Evolutionary conservation across 2,888 invertebrate species (phyloP), one percentile per base, ranked within the genome.

Genomic region (Drepanosiphum platanoidis): DNA sequence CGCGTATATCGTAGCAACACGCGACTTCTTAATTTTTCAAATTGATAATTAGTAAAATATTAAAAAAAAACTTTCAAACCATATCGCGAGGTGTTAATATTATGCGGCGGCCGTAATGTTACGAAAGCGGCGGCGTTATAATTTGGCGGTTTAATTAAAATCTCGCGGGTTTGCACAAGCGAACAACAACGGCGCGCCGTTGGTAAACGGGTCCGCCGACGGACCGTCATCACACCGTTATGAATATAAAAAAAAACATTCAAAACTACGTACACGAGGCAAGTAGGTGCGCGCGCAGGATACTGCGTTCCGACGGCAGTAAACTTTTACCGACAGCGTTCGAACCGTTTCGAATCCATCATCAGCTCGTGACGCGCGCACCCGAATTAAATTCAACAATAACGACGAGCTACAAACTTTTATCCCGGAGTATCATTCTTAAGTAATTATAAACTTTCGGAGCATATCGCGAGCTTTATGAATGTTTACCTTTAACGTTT

Each of bases 401-500:
- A 46, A 68, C 32, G 32, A 36, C 3, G 0, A 34, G 52, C 8
- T 52, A n/a, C 15, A 22, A 15, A 79, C 13, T 42, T 66, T 79
- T 42, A 46, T 66, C 32, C 32, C 15, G 18, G 68, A 18, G 32
- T 30, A 32, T 15, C 3, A 64, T 66, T 79, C 46, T 34, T n/a
- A 79, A 46, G 46, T 66, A 79, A 46, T 46, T 79, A 68, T 46
- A 46, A 68, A 68, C 34, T 68, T 79, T 52, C 18, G 34, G 15
- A 27, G 27, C 13, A 58, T 2, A 52, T 36, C 39, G 58, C 36
- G 30, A 32, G 42, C 58, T 82, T 61, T n/a, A 3, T 58, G 52
- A 36, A 22, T 39, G n/a, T 71, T 90, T 89, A 92, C 92, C 90
- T 91, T 90, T 88, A 90, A 89, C 89, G 92, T 92, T 89, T 92